These are phyloP conservation scores for Drosophila saltans DNA, from an alignment of 1,140 invertebrate genomes.

Conservation along the genomic window DNA sequence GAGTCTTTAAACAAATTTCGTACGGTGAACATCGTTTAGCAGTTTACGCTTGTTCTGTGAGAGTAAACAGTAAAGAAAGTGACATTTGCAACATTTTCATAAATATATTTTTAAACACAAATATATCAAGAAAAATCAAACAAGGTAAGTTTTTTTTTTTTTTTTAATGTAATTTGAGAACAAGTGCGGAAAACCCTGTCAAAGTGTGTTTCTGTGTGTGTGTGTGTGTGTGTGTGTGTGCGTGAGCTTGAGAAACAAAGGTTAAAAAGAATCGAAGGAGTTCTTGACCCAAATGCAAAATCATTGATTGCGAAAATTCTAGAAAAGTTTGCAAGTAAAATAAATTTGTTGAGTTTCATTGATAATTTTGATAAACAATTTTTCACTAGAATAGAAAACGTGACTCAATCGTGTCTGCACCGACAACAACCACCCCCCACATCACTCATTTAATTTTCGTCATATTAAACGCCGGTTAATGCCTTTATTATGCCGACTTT, in stretches of 20 bases:
- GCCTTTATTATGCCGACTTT: not conserved
- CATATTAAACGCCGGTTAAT: no score
- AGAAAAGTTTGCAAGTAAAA: conserved; percentile 19
- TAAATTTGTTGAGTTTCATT: not conserved
- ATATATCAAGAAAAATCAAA: conserved; percentile 44
- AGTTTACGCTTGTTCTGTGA: conserved; percentile 60
- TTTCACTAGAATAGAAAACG: not conserved
- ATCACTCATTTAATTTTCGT: no score
- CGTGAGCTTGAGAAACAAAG: not conserved
- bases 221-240: not conserved
- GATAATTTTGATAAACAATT: not conserved
- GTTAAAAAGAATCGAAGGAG: conserved; percentile 1
- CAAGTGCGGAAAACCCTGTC: not conserved
- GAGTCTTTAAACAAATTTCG: conserved; percentile 63
- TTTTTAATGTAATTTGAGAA: not conserved
- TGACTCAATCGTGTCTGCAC: not conserved
- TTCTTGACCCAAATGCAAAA: conserved; percentile 62
- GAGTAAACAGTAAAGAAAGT: conserved; percentile 42
- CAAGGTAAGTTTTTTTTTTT: conserved; percentile 32
- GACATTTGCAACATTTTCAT: conserved; percentile 38
- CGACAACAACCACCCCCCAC: no score
- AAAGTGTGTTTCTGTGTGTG: not conserved
- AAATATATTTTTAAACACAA: conserved; percentile 60
- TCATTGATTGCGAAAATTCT: conserved; percentile 54
- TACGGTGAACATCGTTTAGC: conserved; percentile 44